Base-by-base conservation (phyloP, 2,113 vertebrate genomes). In the Ptilonorhynchus violaceus region DNA sequence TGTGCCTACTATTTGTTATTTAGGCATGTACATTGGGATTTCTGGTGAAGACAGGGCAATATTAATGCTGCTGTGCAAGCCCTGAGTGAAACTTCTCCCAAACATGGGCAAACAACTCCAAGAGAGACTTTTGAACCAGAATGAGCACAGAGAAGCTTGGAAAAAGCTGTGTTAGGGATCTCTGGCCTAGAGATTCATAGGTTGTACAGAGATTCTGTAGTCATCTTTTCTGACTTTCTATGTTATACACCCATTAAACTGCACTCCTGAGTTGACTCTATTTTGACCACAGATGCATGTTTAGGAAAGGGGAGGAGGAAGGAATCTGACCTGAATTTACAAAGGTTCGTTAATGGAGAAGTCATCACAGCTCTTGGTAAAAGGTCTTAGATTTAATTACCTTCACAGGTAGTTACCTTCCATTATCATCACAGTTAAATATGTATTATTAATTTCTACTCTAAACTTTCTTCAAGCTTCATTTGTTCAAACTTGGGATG, bases 41-140 rank as follows among this genome's bases (percentile, higher is more conserved):
- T 91, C 76, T 97, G 73, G 94, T 92, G 94, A 97, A 92, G 96
- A 95, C 89, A 96, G 93, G 64, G n/a, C 52, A 75, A 64, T 96
- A 96, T 96, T 96, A 96, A 96, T 93, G 89, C 64, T 6, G 52
- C 77, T 92, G 76, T 70, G 39, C 68, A 77, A 92, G 64, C 64
- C 28, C 18, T 0, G 11, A 84, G 86, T 52, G 68, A 87, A 96
- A 72, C 69, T 92, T 92, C 89, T 85, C 82, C 94, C 86, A 92
- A 96, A 97, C 86, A 96, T 85, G 89, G 94, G 13, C 91, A 95
- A 60, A 70, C 55, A 92, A 55, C 55, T 92, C 46, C 60, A 74
- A 77, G 63, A 74, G 59, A 86, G 84, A 44, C 56, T 72, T 88
- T 44, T 52, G 39, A 95, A 78, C 10, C 30, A 69, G 39, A 86